phyloP scores from a whole-genome alignment of 2,888 invertebrate genomes.

The Scaeva pyrastri region DNA sequence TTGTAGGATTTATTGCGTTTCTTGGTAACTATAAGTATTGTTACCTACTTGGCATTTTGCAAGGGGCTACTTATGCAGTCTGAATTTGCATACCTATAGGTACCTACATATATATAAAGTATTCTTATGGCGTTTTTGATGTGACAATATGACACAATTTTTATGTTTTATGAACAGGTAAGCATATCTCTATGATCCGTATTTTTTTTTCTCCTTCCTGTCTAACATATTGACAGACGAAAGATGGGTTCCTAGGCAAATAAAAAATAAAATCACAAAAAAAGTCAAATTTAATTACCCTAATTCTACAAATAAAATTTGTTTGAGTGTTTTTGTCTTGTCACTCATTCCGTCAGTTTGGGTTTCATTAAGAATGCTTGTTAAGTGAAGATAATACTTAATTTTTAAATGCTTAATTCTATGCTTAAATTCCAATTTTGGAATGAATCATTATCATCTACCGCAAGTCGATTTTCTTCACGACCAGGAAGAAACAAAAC shows the following conservation, averaged over 20 bases:
- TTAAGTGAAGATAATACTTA: too few species aligned
- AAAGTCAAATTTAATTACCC: conserved; percentile 6
- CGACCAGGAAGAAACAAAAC: too few species aligned
- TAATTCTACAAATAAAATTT: not conserved
- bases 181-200: not conserved
- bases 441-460: too few species aligned
- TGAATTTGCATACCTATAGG: conserved; percentile 7
- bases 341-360: too few species aligned
- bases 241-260: conserved; percentile 9
- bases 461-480: too few species aligned
- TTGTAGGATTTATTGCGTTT: conserved; percentile 12
- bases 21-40: conserved; percentile 8
- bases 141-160: conserved; percentile 21
- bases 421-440: too few species aligned
- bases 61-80: not conserved
- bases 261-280: conserved; percentile 23
- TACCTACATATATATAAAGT: too few species aligned
- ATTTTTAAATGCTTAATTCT: too few species aligned
- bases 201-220: not conserved
- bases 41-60: not conserved
- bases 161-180: not conserved
- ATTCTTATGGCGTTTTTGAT: conserved; percentile 7
- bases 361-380: too few species aligned
- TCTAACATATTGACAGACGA: not conserved
- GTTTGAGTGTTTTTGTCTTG: conserved; percentile 13